These are phyloP conservation scores for Oedothorax gibbosus DNA, from an alignment of 1,140 invertebrate genomes.

Conservation along the genomic window DNA sequence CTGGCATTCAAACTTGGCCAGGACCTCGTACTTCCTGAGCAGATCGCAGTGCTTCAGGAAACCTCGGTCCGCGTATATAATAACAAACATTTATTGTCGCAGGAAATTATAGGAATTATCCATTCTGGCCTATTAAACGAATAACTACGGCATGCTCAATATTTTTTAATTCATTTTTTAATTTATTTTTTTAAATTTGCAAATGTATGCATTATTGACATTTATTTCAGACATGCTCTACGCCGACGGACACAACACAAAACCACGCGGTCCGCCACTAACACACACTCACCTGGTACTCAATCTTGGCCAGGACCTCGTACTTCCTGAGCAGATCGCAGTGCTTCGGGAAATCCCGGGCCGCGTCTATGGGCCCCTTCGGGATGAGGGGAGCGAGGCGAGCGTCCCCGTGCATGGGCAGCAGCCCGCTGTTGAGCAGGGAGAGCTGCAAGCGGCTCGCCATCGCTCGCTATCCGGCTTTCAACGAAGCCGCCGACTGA, in stretches of 20 bases:
- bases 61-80: too few species aligned
- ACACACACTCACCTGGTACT: constrained; percentile 61
- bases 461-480: neutral
- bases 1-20: constrained; percentile 63
- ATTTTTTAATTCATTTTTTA: too few species aligned
- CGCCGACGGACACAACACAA: too few species aligned
- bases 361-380: constrained; percentile 57
- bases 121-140: too few species aligned
- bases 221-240: too few species aligned
- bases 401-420: constrained; percentile 56
- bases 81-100: too few species aligned
- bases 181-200: too few species aligned
- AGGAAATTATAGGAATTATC: too few species aligned
- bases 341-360: constrained; percentile 53
- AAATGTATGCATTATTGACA: too few species aligned
- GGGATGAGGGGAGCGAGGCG: constrained; percentile 59
- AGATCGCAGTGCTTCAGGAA: constrained; percentile 59
- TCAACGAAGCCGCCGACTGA: neutral
- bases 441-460: constrained; percentile 63
- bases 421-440: constrained; percentile 62
- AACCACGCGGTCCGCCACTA: too few species aligned
- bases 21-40: constrained; percentile 63
- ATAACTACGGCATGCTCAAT: too few species aligned
- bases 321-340: constrained; percentile 62
- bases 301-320: constrained; percentile 62